Base-by-base conservation (phyloP, 2,797 vertebrate species). In the Sebastes steindachneri region DNA sequence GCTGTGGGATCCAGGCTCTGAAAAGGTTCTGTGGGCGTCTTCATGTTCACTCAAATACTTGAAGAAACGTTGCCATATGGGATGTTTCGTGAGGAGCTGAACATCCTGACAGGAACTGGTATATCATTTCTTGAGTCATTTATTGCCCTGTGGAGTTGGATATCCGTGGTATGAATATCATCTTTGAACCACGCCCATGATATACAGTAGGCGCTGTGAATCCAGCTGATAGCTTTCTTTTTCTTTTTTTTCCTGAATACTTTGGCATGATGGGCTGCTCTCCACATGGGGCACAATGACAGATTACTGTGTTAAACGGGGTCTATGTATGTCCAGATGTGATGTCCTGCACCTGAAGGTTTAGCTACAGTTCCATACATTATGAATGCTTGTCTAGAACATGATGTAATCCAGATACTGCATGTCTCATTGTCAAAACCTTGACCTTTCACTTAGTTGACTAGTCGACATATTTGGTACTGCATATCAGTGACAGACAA, bases 211-310 rank as follows among this genome's bases (percentile, higher is more conserved):
- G 11, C 8, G 17, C 48, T 31, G 26, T 67, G 25, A 19, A 33
- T 54, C 68, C 69, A 15, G 53, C 85, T 79, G 55, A 57, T 35
- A 2, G 29, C 25, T 68, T 48, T 48, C 45, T 48, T 19, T 51
- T 48, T 19, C 35, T 37, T 48, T 51, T 8, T 55, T 25, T n/a
- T 53, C 19, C 19, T 81, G 25, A 80, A 73, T 70, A 37, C 65
- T 86, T 79, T 25, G 73, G 51, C 63, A 76, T 74, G 75, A 75
- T 62, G 57, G 53, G 12, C 15, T 3, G n/a, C 21, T 84, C 79
- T 76, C 75, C 68, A 69, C 17, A 69, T 75, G 55, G 15, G 41
- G 25, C n/a, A 68, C 41, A 26, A 21, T 90, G 84, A 90, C 60
- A 73, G 67, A 88, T 82, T 23, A 69, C 35, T 33, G 33, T 53